Percentiles rank a stretch among this genome's conserved stretches.
Evolutionary conservation across 2,797 vertebrate species (phyloP).

Genomic region (Neosilurus mollespiculum): DNA sequence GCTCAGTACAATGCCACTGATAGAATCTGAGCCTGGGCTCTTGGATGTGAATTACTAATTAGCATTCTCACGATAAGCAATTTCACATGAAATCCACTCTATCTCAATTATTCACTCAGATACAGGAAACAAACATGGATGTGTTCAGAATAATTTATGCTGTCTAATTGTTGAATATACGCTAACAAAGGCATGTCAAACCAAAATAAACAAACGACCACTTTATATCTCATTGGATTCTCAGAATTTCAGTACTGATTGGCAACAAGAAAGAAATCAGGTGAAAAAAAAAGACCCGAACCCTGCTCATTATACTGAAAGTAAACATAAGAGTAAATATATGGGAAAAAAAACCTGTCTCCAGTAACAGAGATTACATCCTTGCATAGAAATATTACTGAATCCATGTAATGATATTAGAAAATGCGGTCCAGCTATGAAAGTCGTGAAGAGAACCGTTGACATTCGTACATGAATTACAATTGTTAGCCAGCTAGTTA

Average conservation of each 20-base stretch:
- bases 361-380: not conserved
- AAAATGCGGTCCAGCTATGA: not conserved
- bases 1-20: not conserved
- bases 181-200: not conserved
- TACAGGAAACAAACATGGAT: not conserved
- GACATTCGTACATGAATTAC: not conserved
- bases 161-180: not conserved
- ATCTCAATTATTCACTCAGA: not conserved
- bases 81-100: not conserved
- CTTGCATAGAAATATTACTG: not conserved
- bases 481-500: not conserved
- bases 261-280: not conserved
- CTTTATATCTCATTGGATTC: not conserved
- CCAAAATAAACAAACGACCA: not conserved
- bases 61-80: not conserved
- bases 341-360: not conserved
- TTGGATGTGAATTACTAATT: not conserved
- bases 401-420: not conserved
- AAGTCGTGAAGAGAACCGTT: not conserved
- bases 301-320: not conserved
- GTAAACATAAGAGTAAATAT: not conserved
- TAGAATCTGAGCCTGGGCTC: not conserved
- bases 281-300: not conserved
- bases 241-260: not conserved
- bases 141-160: not conserved